phyloP scores from a whole-genome alignment of 2,113 vertebrate genomes.

The Oxygymnocypris stewartii region DNA sequence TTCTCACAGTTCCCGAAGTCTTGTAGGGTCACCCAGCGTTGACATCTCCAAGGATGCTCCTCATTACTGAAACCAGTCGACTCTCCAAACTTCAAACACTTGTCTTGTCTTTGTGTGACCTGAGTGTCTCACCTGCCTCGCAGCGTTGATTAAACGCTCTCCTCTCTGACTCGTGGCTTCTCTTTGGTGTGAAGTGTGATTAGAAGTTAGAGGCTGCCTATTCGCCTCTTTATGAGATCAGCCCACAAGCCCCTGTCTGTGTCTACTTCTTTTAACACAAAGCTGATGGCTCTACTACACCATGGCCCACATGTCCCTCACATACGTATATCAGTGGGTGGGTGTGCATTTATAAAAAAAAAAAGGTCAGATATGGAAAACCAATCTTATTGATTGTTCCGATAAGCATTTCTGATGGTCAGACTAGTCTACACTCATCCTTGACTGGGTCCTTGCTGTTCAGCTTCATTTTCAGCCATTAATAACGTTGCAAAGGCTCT shows the following conservation, averaged over 20 bases:
- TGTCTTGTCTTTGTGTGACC: constrained; percentile 14
- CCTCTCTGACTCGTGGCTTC: constrained; percentile 35
- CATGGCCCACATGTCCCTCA: constrained; percentile 53
- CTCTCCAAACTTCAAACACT: neutral
- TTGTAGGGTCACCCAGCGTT: neutral
- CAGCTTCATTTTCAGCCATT: neutral
- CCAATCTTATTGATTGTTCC: neutral
- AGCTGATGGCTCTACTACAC: constrained; percentile 28
- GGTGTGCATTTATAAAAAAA: constrained; percentile 36
- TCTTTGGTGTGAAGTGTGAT: constrained; percentile 41
- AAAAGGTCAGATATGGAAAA: neutral
- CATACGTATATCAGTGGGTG: constrained; percentile 25
- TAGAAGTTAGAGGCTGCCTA: constrained; percentile 35
- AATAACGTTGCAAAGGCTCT: neutral
- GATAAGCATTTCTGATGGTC: neutral
- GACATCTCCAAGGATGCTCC: constrained; percentile 2
- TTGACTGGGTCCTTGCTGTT: neutral
- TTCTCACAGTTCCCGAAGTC: neutral
- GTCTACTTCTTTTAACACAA: constrained; percentile 24
- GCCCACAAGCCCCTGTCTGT: constrained; percentile 49
- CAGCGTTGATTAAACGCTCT: constrained; percentile 18
- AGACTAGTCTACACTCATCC: neutral
- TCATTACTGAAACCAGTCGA: neutral
- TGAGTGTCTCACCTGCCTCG: constrained; percentile 33
- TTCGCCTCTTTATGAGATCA: constrained; percentile 39